Evolutionary conservation across 2,797 vertebrate genomes (phyloP).

Genomic region (Eutrigla gurnardus): DNA sequence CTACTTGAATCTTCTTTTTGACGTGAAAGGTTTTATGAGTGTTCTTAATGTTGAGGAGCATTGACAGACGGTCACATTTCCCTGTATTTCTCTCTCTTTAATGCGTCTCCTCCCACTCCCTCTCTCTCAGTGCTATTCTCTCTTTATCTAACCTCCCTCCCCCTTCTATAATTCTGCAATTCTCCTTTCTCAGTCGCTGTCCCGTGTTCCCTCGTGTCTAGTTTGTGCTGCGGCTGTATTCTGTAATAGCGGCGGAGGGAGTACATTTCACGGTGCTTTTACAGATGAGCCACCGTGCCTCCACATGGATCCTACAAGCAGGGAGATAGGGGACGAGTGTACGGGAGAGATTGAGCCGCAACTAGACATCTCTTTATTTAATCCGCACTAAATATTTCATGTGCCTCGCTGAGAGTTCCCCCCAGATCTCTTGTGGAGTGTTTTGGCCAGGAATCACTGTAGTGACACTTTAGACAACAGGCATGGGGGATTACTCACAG

Average conservation of each 20-base stretch:
- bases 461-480: slow-evolving; percentile 35
- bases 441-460: slow-evolving; percentile 35
- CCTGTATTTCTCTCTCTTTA: neutral
- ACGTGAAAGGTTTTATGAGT: neutral
- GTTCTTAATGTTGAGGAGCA: slow-evolving; percentile 8
- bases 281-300: slow-evolving; percentile 50
- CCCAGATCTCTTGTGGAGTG: slow-evolving; percentile 12
- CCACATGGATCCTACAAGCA: slow-evolving; percentile 28
- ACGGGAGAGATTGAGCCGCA: slow-evolving; percentile 51
- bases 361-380: slow-evolving; percentile 49
- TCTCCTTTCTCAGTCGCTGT: slow-evolving; percentile 18
- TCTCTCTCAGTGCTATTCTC: neutral
- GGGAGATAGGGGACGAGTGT: slow-evolving; percentile 49
- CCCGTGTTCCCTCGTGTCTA: slow-evolving; percentile 56
- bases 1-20: neutral
- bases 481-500: slow-evolving; percentile 24
- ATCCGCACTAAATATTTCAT: slow-evolving; percentile 57
- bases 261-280: slow-evolving; percentile 55
- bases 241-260: slow-evolving; percentile 62
- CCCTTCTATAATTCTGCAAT: slow-evolving; percentile 34
- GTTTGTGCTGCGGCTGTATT: slow-evolving; percentile 58
- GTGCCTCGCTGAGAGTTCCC: slow-evolving; percentile 48
- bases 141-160: slow-evolving; percentile 18
- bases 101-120: neutral
- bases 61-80: slow-evolving; percentile 19